These are phyloP conservation scores for Tyrannus savana DNA, from an alignment of 2,113 vertebrate genomes.

Conservation along the genomic window DNA sequence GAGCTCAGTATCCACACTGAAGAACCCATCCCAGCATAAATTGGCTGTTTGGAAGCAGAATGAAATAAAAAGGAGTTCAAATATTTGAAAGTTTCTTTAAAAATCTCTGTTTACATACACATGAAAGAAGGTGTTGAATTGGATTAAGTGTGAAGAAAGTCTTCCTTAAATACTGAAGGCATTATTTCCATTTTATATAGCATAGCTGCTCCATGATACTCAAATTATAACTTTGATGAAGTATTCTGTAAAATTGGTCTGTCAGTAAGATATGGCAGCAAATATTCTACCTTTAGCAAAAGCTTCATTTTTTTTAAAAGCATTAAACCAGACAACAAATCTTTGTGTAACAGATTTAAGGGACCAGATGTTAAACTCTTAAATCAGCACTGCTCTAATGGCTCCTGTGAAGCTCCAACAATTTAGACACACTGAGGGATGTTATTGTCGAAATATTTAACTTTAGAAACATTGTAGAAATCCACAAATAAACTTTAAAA, in stretches of 20 bases:
- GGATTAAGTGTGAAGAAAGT: slow-evolving; percentile 8
- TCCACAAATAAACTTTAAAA: background rate
- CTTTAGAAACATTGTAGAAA: background rate
- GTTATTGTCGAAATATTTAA: background rate
- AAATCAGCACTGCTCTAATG: background rate
- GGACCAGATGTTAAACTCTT: background rate
- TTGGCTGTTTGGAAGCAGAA: background rate
- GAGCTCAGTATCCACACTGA: background rate
- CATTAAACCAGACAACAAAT: background rate
- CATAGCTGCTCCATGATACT: background rate
- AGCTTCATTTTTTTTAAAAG: background rate
- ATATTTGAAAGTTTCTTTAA: background rate
- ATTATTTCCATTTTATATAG: background rate
- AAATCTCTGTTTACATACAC: background rate
- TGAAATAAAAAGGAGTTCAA: background rate
- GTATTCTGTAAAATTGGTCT: background rate
- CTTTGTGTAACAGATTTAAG: background rate
- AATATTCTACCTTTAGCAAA: background rate
- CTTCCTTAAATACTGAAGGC: background rate
- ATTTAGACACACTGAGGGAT: background rate
- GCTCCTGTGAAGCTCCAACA: background rate
- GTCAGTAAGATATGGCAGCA: background rate
- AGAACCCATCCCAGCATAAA: background rate
- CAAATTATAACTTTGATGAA: background rate
- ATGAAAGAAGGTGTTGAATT: background rate